Base-by-base conservation (phyloP, 1,140 invertebrate species). In the Drosophila pruinosa region DNA sequence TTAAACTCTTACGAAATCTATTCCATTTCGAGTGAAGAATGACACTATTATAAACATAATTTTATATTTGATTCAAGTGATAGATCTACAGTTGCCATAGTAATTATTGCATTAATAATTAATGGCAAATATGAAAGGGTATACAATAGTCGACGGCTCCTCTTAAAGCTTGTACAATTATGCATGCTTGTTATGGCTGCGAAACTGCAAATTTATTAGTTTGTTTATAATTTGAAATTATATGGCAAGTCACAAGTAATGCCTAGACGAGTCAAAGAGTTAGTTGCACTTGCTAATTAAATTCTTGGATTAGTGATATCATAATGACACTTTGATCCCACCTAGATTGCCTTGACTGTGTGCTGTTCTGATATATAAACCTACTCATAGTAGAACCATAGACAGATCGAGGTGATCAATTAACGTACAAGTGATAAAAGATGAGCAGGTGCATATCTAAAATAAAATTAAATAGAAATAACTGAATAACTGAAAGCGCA, bases 391-490 rank as follows among this genome's bases (percentile, higher is more conserved):
- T 8, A 12, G 31, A 54, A 4, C 1, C 22, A 10, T 41, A 36
- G 52, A 26, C 28, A 5, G 50, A 24, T 54, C 17, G 8, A 4
- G 4, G 2, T 10, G 31, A 3, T 54, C 26, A 50, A 59, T 67
- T 68, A 68, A 52, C 65, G 47, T 26, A 28, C 14, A 1, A 19
- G 24, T 68, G 65, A 61, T 68, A 68, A 68, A 59, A 52, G 12
- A 12, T 17, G 14, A 4, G 3, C 7, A 19, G 19, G 6, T 68
- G 56, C 34, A 50, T 50, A 41, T 22, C 22, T 39, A n/a, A 58
- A 48, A 22, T 41, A 4, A 58, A 39, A 22, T 67, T 21, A 58
- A 47, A 48, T 48, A 39, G 43, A 65, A 48, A 57, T 17, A 61
- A 68, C 61, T 68, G 43, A 48, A 57, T 17, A 61, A 68, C 61